Evolutionary conservation across 2,888 invertebrate species (phyloP).

Genomic region (Endotricha flammealis): DNA sequence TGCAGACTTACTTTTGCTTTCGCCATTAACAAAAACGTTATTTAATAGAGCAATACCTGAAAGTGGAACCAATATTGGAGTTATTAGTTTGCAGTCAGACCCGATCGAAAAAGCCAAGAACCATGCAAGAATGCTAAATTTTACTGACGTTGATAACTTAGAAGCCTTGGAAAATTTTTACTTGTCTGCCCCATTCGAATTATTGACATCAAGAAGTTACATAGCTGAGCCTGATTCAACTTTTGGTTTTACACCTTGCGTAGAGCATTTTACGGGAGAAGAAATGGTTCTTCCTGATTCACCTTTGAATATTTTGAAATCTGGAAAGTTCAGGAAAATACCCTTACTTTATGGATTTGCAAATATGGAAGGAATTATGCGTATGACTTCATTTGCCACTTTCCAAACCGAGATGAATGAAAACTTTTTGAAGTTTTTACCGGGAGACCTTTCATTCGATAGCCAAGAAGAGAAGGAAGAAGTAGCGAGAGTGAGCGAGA

Average conservation of each 20-base stretch:
- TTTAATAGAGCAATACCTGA: slow-evolving; percentile 43
- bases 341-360: slow-evolving; percentile 44
- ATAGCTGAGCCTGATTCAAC: slow-evolving; percentile 22
- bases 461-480: slow-evolving; percentile 14
- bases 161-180: slow-evolving; percentile 43
- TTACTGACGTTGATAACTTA: slow-evolving; percentile 33
- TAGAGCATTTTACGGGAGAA: slow-evolving; percentile 29
- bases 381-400: slow-evolving; percentile 21
- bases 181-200: slow-evolving; percentile 29
- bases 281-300: slow-evolving; percentile 33
- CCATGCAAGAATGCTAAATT: slow-evolving; percentile 28
- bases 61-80: slow-evolving; percentile 36
- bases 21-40: slow-evolving; percentile 32
- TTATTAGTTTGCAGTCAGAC: slow-evolving; percentile 32
- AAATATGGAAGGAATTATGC: slow-evolving; percentile 34
- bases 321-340: slow-evolving; percentile 30
- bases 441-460: slow-evolving; percentile 10
- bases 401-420: slow-evolving; percentile 8
- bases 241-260: slow-evolving; percentile 28
- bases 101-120: slow-evolving; percentile 35
- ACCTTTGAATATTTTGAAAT: slow-evolving; percentile 37
- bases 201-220: slow-evolving; percentile 24
- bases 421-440: slow-evolving; percentile 11
- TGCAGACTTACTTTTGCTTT: slow-evolving; percentile 35
- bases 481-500: slow-evolving; percentile 14